phyloP scores from a whole-genome alignment of 2,888 invertebrate species.

The Nebria salina region DNA sequence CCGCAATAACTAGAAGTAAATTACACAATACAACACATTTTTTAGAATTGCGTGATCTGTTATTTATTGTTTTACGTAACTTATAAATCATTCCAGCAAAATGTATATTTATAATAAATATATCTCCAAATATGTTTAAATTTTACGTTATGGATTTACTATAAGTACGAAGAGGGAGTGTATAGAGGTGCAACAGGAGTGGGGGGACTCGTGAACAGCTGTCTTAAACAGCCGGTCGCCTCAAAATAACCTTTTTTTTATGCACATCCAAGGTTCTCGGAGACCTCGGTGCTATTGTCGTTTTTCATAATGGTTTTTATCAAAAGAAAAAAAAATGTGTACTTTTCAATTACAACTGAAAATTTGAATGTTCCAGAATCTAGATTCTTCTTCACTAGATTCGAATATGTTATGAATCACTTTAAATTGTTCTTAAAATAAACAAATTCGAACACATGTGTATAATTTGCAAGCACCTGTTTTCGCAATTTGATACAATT shows the following conservation, averaged over 20 bases:
- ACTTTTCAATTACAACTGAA: not conserved
- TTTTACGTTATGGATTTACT: not conserved
- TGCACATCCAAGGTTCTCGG: conserved; percentile 9
- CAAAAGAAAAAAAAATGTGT: not conserved
- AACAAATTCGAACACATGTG: not conserved
- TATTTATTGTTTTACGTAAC: not conserved
- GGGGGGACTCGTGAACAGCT: conserved; percentile 9
- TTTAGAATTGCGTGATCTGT: not conserved
- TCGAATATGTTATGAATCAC: not conserved
- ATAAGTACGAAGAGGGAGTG: conserved; percentile 2
- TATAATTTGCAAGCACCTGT: not conserved
- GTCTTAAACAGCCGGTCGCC: conserved; percentile 9
- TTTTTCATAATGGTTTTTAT: not conserved
- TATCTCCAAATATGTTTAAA: not conserved
- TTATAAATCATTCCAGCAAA: not conserved
- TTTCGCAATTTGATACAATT: not conserved
- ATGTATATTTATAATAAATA: not conserved
- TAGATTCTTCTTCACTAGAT: not conserved
- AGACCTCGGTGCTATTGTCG: conserved; percentile 7
- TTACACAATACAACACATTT: not conserved
- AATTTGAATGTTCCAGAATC: not conserved
- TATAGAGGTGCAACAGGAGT: not conserved
- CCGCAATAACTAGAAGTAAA: not conserved
- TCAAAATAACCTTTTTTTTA: conserved; percentile 16
- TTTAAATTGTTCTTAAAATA: not conserved